Conservation (phyloP, 2,113 vertebrate species). For the Rhadina sibilatrix region DNA sequence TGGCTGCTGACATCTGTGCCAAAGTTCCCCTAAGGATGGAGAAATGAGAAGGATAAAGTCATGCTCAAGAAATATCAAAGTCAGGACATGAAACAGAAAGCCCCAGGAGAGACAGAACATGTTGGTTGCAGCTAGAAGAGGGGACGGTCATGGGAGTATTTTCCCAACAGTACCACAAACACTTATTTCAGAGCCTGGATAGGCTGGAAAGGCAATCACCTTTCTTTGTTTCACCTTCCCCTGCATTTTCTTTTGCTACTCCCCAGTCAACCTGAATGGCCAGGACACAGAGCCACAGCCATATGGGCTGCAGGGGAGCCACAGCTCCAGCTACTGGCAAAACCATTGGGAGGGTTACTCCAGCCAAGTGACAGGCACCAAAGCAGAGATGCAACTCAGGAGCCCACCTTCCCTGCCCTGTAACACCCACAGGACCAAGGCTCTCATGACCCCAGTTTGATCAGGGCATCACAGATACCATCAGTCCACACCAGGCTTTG, state of each 20-base stretch:
- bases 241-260: not conserved
- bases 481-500: fast-evolving
- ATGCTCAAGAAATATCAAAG: not conserved
- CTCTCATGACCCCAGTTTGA: not conserved
- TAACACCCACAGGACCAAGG: not conserved
- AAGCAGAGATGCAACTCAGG: not conserved
- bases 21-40: not conserved
- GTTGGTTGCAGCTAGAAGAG: not conserved
- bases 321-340: not conserved
- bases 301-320: not conserved
- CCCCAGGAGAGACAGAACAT: not conserved
- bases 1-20: constrained; percentile 4
- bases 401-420: not conserved
- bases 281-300: not conserved
- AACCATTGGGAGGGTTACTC: not conserved
- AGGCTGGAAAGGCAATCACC: not conserved
- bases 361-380: not conserved
- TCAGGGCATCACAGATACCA: not conserved
- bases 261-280: not conserved
- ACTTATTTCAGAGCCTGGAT: not conserved
- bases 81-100: not conserved
- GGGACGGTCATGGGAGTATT: not conserved
- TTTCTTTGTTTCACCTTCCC: not conserved
- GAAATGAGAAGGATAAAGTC: not conserved
- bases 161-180: not conserved